Evolutionary conservation across 2,888 invertebrate species (phyloP), one percentile per base, ranked within the genome.

Genomic region (Philhelius pedissequus): DNA sequence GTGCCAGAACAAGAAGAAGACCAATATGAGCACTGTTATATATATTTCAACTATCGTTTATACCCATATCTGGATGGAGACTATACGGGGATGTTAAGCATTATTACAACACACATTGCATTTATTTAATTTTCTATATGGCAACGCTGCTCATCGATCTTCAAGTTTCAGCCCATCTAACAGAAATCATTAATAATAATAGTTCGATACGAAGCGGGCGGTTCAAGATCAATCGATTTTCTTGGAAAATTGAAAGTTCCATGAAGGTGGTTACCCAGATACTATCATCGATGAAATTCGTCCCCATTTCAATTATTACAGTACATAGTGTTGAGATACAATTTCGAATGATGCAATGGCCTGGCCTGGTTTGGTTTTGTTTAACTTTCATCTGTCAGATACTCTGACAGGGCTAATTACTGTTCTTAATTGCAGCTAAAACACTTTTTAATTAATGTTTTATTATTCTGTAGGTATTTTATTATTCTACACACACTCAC

Each of bases 371-470:
- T 56, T 35, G 5, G 15, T 40, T 68, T 15, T 15, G 30, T 62
- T 32, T 40, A 45, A 68, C 83, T 74, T 78, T 56, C 74, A 48
- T 83, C 69, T 62, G 68, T 62, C 68, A 68, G 73, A 81, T 27
- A 62, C 82, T 64, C 22, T 76, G 81, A 71, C 81, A 71, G 71
- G 38, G 56, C 38, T 68, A 73, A 82, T 77, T 77, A 58, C 22
- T 78, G 78, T 58, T 73, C 79, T 70, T 83, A 83, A 83, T 83
- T 83, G 79, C 64, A 70, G 58, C 56, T 74, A 75, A 75, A 83
- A 75, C 64, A 58, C 64, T 83, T 78, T 83, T 83, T 83, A 79
- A 83, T 83, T 83, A 66, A 75, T 50, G 64, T 66, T 64, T n/a
- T 66, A 69, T 71, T 76, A 76, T 52, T 69, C 48, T n/a, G 15